Evolutionary conservation across 2,113 vertebrate species (phyloP).

Genomic region (sheep (Ovis aries)): ARS-UI_Ramb_v3.0 NC_056080.1:82060501-82061000

Average conservation of each 20-base stretch:
- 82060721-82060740: neutral
- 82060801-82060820: neutral
- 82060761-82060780: neutral
- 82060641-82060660: neutral
- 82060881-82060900: neutral
- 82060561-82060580: neutral
- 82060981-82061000: neutral
- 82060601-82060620: neutral
- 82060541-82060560: neutral
- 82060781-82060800: neutral
- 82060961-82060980: neutral
- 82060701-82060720: neutral
- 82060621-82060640: slow-evolving; percentile 29
- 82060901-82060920: neutral
- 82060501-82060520: neutral
- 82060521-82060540: neutral
- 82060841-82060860: neutral
- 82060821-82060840: neutral
- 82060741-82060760: neutral
- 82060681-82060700: neutral
- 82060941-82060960: neutral
- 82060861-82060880: neutral
- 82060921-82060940: neutral
- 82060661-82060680: neutral
- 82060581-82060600: neutral